Base-by-base conservation (phyloP, 2,797 vertebrate genomes). In the Amniataba percoides region DNA sequence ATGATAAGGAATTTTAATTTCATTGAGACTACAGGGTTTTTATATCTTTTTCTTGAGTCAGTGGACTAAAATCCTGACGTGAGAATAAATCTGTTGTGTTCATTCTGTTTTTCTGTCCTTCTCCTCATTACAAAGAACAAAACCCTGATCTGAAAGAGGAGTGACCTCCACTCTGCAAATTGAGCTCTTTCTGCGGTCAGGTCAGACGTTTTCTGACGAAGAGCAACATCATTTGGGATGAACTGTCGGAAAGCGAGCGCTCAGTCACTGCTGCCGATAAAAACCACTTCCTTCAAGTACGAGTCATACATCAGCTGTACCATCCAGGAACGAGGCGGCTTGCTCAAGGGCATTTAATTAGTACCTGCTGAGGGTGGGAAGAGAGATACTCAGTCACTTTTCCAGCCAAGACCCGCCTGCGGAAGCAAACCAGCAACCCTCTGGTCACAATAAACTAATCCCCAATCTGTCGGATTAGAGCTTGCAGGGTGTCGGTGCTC, bases 311-410 rank as follows among this genome's bases (percentile, higher is more conserved):
- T 88, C 80, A 88, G 59, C 58, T 43, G 76, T 5, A 31, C 40
- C 82, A 77, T 59, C 57, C 46, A 56, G 74, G 59, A 58, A 71
- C 51, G 34, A 55, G n/a, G 31, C 48, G 77, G 61, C 71, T 82
- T 78, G 63, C 77, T 86, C 77, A 81, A 84, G 83, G 82, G 55
- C 66, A 78, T 27, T 31, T 87, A 59, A 89, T 87, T 74, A 43
- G 65, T 61, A 66, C 42, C 67, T 13, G 46, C 73, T 77, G 66
- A 61, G 43, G 21, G 53, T 11, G n/a, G 43, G 3, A 39, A 61
- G 46, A 68, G 57, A 0, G 9, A 71, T 39, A 36, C 23, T 53
- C 57, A 21, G n/a, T 42, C 56, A 57, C 34, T 74, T 72, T 72
- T 73, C 57, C 81, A 62, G 31, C 61, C 39, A 66, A 62, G 62